A percentile compares a stretch with the other conserved stretches of the same genome.
Evolutionary conservation across 2,888 invertebrate species (phyloP).

Genomic region (Hemicrepidius hirtus): DNA sequence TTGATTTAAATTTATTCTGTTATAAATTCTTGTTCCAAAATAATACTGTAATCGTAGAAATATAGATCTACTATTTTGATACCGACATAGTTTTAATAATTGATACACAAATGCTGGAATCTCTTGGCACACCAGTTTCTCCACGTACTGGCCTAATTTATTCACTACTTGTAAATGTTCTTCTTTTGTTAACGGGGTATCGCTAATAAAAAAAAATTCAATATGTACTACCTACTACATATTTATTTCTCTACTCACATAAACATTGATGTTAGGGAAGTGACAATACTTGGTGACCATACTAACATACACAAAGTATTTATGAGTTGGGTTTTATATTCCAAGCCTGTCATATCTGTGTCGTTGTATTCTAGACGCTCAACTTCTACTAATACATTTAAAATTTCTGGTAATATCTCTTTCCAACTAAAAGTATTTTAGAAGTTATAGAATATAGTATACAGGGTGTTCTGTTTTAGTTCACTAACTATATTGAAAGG

Average conservation of each 20-base stretch:
- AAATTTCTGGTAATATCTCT: slow-evolving; percentile 78
- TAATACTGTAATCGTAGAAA: slow-evolving; percentile 68
- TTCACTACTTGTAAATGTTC: slow-evolving; percentile 78
- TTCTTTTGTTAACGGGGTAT: slow-evolving; percentile 75
- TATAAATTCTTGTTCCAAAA: slow-evolving; percentile 67
- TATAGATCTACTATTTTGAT: slow-evolving; percentile 67
- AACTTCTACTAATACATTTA: slow-evolving; percentile 75
- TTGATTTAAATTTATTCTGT: slow-evolving; percentile 53
- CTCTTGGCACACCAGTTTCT: slow-evolving; percentile 76
- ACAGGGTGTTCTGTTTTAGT: too few species aligned
- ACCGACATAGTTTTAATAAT: slow-evolving; percentile 76
- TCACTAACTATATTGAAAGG: neutral
- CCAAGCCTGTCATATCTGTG: slow-evolving; percentile 75
- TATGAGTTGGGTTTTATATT: slow-evolving; percentile 78
- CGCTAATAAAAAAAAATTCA: slow-evolving; percentile 69
- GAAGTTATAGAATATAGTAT: too few species aligned
- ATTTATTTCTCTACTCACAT: slow-evolving; percentile 71
- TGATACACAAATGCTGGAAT: slow-evolving; percentile 82
- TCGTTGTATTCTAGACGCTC: slow-evolving; percentile 76
- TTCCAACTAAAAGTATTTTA: slow-evolving; percentile 75
- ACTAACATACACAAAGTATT: slow-evolving; percentile 76
- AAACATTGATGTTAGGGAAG: slow-evolving; percentile 81
- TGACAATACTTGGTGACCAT: slow-evolving; percentile 77
- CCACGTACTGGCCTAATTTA: slow-evolving; percentile 77
- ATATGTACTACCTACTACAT: neutral